phyloP scores from a whole-genome alignment of 2,888 invertebrate genomes.

The Latheticus oryzae region DNA sequence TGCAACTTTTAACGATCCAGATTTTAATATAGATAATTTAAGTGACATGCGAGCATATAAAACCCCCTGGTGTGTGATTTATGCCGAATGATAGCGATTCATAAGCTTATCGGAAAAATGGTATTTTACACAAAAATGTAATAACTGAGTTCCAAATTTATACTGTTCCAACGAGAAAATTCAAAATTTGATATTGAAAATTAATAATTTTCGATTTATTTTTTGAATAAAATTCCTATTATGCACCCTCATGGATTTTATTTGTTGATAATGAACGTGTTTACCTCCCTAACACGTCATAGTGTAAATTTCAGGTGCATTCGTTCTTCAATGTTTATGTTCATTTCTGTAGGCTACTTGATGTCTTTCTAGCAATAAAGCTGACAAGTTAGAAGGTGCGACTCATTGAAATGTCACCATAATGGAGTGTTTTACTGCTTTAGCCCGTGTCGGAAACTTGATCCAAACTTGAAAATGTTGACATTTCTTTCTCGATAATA shows the following conservation, averaged over 20 bases:
- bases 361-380: conserved; percentile 70
- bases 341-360: conserved; percentile 61
- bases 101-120: too few species aligned
- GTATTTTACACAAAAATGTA: too few species aligned
- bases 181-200: too few species aligned
- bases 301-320: conserved; percentile 50
- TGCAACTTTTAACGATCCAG: not conserved
- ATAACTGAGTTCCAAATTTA: too few species aligned
- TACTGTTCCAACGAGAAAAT: too few species aligned
- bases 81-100: too few species aligned
- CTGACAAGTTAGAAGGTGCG: conserved; percentile 62
- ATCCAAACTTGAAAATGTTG: conserved; percentile 54
- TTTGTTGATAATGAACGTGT: not conserved
- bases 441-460: conserved; percentile 60
- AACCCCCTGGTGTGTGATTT: too few species aligned
- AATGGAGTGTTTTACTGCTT: conserved; percentile 64
- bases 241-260: too few species aligned
- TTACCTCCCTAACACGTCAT: conserved; percentile 22
- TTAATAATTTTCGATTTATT: too few species aligned
- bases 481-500: conserved; percentile 44
- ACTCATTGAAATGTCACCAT: conserved; percentile 64
- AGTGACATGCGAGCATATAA: too few species aligned
- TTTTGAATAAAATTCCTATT: too few species aligned
- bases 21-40: not conserved
- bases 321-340: conserved; percentile 56